These are phyloP conservation scores for Mus minutoides DNA, from an alignment of 2,797 vertebrate genomes.

Conservation along the genomic window DNA sequence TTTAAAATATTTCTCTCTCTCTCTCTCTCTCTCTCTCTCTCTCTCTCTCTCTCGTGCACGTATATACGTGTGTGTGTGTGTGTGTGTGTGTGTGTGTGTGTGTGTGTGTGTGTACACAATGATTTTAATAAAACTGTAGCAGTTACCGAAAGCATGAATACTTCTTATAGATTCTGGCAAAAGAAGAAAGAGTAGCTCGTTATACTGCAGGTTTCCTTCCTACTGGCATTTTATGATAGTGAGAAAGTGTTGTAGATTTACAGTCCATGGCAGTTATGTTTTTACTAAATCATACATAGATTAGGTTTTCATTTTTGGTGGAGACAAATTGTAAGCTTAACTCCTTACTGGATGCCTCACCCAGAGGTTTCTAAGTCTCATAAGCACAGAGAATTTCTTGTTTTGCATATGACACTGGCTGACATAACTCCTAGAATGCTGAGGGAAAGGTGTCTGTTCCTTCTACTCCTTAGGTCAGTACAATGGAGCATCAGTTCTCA, in stretches of 20 bases:
- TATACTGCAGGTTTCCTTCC: neutral
- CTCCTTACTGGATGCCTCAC: conserved; percentile 50
- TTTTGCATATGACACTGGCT: neutral
- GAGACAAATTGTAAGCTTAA: conserved; percentile 32
- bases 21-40: no score
- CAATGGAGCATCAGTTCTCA: conserved; percentile 93
- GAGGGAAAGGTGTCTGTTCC: neutral
- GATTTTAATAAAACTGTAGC: neutral
- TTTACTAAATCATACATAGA: neutral
- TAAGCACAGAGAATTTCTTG: neutral
- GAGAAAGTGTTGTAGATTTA: neutral
- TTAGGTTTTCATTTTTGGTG: neutral
- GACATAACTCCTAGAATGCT: neutral
- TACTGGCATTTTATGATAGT: neutral
- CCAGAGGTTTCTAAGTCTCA: neutral
- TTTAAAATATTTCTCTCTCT: neutral
- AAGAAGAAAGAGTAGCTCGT: neutral
- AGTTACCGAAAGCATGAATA: neutral
- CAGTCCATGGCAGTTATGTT: neutral
- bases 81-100: neutral
- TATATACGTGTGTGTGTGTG: neutral
- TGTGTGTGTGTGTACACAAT: neutral
- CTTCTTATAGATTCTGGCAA: conserved; percentile 3
- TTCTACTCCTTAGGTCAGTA: conserved; percentile 89
- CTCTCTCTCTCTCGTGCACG: neutral